These are phyloP conservation scores for Menidia menidia DNA, from an alignment of 2,797 vertebrate species.

Conservation along the genomic window DNA sequence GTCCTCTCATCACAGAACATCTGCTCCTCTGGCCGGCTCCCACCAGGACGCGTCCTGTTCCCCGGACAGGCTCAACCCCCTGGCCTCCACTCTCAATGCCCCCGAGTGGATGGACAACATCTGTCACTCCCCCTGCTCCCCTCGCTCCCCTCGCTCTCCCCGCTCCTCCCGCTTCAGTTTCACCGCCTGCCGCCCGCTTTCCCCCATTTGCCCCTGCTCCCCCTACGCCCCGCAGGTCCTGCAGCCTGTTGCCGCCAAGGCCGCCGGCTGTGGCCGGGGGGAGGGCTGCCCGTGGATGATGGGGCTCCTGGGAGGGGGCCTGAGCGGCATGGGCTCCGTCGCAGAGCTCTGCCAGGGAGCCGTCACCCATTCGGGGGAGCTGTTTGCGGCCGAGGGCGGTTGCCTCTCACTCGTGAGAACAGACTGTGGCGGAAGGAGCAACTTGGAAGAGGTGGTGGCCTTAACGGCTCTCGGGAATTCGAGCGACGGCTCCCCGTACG, in stretches of 20 bases:
- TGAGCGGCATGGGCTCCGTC: slow-evolving; percentile 46
- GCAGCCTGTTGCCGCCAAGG: slow-evolving; percentile 1
- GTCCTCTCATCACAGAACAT: slow-evolving; percentile 20
- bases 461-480: slow-evolving; percentile 11
- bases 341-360: slow-evolving; percentile 62
- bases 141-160: slow-evolving; percentile 22
- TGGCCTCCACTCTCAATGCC: slow-evolving; percentile 12
- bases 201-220: slow-evolving; percentile 33
- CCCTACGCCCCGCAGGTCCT: slow-evolving; percentile 17
- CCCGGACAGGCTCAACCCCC: slow-evolving; percentile 23
- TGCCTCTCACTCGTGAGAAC: slow-evolving; percentile 57
- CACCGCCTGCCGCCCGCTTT: slow-evolving; percentile 20
- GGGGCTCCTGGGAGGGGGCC: slow-evolving; percentile 50
- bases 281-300: slow-evolving; percentile 65
- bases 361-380: slow-evolving; percentile 52
- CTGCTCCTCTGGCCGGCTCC: slow-evolving; percentile 31
- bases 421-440: slow-evolving; percentile 31
- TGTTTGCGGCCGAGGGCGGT: slow-evolving; percentile 51
- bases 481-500: slow-evolving; percentile 24
- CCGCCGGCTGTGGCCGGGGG: slow-evolving; percentile 34
- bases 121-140: slow-evolving; percentile 34
- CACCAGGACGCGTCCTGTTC: slow-evolving; percentile 23
- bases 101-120: slow-evolving; percentile 29
- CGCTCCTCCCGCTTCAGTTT: slow-evolving; percentile 22
- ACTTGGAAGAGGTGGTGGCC: slow-evolving; percentile 52